Conservation (phyloP, 2,113 vertebrate species). For the Erythrolamprus reginae region DNA sequence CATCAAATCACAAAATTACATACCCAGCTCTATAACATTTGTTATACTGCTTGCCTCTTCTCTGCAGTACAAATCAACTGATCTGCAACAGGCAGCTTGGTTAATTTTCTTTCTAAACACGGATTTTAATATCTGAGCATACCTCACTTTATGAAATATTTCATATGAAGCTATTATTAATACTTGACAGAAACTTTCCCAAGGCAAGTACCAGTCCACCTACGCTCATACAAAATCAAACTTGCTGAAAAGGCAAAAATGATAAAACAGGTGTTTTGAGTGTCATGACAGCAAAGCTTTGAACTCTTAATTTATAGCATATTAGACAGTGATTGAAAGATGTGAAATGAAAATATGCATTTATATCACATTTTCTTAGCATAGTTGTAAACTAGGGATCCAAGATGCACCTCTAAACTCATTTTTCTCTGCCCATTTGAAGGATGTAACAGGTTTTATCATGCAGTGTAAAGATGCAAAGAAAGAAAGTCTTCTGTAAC, state of each 20-base stretch:
- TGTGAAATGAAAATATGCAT: not conserved
- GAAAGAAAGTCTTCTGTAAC: not conserved
- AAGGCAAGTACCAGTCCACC: not conserved
- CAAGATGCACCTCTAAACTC: not conserved
- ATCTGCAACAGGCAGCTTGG: not conserved
- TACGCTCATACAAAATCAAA: not conserved
- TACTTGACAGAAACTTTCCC: slow-evolving; percentile 2
- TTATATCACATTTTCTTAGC: not conserved
- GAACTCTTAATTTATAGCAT: not conserved
- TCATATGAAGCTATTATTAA: slow-evolving; percentile 3
- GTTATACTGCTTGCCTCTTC: not conserved
- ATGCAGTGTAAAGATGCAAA: not conserved
- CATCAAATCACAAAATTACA: not conserved
- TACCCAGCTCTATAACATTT: slow-evolving; percentile 2
- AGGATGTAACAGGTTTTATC: not conserved
- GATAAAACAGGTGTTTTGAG: not conserved
- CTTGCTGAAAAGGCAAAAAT: not conserved
- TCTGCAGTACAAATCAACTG: not conserved
- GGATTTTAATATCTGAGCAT: slow-evolving; percentile 1
- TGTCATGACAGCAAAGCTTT: not conserved
- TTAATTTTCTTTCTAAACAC: not conserved
- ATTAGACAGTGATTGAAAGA: not conserved
- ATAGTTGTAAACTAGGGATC: not conserved
- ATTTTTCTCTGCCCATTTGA: not conserved
- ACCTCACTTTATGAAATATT: not conserved